A percentile compares a stretch with the other conserved stretches of the same genome.
phyloP scores from a whole-genome alignment of 2,113 vertebrate genomes.

The Heterotilapia buettikoferi region DNA sequence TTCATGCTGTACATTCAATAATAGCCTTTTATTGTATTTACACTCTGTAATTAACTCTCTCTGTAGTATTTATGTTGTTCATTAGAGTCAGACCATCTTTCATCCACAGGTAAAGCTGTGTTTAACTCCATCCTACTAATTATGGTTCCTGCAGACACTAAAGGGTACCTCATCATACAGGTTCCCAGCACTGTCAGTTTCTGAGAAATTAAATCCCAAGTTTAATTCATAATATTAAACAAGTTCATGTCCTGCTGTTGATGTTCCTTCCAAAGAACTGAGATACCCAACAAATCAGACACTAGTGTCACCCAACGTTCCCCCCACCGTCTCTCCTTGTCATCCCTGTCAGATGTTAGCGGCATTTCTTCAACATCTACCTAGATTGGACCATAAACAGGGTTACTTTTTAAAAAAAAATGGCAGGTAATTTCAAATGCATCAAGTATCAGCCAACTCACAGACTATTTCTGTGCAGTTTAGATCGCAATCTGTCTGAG shows the following conservation, averaged over 20 bases:
- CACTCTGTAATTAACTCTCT: neutral
- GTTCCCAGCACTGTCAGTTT: neutral
- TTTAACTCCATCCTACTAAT: neutral
- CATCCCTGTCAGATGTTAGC: neutral
- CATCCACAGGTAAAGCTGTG: neutral
- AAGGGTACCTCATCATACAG: neutral
- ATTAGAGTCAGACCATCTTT: neutral
- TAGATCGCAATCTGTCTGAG: neutral
- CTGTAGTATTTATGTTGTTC: neutral
- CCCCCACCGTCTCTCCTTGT: neutral
- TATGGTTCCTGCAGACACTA: neutral
- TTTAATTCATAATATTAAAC: neutral
- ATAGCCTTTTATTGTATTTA: neutral
- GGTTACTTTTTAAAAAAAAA: fast-evolving
- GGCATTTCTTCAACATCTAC: neutral
- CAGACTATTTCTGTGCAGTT: neutral
- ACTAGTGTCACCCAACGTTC: neutral
- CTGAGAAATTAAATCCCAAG: neutral
- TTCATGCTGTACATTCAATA: neutral
- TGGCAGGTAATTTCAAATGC: neutral
- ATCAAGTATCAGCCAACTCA: neutral
- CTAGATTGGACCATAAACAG: neutral
- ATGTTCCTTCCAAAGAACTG: neutral
- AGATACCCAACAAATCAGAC: neutral
- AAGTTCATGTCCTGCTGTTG: neutral